Evolutionary conservation across 2,888 invertebrate genomes (phyloP).

Genomic region (Lasioglossum calceatum): DNA sequence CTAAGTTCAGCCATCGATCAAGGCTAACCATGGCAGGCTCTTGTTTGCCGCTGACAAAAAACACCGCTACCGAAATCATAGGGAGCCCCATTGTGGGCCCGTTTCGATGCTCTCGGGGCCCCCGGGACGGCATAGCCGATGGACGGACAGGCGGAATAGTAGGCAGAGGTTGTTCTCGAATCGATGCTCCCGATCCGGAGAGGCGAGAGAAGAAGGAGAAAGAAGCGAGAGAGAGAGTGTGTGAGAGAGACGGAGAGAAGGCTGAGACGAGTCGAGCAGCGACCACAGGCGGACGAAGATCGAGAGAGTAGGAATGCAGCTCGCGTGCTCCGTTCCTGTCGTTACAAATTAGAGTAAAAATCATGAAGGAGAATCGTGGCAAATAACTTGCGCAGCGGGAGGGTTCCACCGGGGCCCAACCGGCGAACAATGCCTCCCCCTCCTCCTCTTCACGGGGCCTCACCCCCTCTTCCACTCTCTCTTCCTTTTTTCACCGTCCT

Average conservation of each 20-base stretch:
- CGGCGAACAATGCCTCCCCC: conserved; percentile 71
- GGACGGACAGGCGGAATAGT: conserved; percentile 40
- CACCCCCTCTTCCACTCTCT: neutral
- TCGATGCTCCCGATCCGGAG: conserved; percentile 52
- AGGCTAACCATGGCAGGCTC: conserved; percentile 77
- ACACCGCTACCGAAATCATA: conserved; percentile 81
- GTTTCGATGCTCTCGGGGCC: conserved; percentile 30
- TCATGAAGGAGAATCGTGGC: conserved; percentile 82
- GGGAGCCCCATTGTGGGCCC: conserved; percentile 73
- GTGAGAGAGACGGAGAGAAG: neutral
- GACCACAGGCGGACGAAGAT: conserved; percentile 45
- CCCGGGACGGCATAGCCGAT: conserved; percentile 45
- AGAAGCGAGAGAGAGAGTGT: neutral
- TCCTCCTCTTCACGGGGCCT: conserved; percentile 26
- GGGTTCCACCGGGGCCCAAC: conserved; percentile 66
- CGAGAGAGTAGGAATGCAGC: conserved; percentile 77
- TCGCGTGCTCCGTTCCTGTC: conserved; percentile 83
- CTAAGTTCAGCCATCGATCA: conserved; percentile 81
- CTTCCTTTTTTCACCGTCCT: conserved; percentile 29
- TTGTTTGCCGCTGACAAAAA: conserved; percentile 78
- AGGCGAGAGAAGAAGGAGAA: neutral
- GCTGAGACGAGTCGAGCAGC: conserved; percentile 13
- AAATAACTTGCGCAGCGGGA: conserved; percentile 83
- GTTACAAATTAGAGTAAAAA: conserved; percentile 84
- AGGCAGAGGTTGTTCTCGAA: conserved; percentile 50